These are phyloP conservation scores for Coryphaenoides rupestris DNA, from an alignment of 2,113 vertebrate species.

Conservation along the genomic window DNA sequence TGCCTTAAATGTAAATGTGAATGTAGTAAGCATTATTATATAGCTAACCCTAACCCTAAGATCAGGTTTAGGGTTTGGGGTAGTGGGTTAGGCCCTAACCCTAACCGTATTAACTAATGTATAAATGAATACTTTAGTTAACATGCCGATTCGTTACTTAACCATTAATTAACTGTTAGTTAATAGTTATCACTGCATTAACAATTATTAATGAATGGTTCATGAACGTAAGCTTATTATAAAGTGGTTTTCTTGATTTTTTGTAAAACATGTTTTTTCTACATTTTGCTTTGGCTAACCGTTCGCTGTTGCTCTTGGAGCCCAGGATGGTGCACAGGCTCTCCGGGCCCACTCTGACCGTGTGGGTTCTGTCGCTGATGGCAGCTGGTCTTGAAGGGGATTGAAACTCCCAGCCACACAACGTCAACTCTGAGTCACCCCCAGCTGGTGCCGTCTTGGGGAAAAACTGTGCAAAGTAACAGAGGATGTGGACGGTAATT, in stretches of 20 bases:
- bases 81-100: too few relatives aligned
- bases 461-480: conserved; percentile 75
- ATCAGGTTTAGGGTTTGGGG: too few relatives aligned
- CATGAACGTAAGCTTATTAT: too few relatives aligned
- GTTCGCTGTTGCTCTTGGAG: conserved; percentile 55
- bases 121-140: too few relatives aligned
- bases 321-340: conserved; percentile 69
- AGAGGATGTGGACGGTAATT: background rate
- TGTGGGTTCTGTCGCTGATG: conserved; percentile 50
- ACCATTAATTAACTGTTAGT: background rate
- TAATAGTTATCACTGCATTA: too few relatives aligned
- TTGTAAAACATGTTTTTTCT: background rate
- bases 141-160: background rate
- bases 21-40: too few relatives aligned
- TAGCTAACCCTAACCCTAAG: too few relatives aligned
- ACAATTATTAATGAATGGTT: too few relatives aligned
- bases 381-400: conserved; percentile 29
- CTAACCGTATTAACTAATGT: too few relatives aligned
- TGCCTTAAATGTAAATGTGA: too few relatives aligned
- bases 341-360: conserved; percentile 70
- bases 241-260: too few relatives aligned
- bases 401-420: conserved; percentile 86
- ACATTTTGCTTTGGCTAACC: conserved; percentile 58
- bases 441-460: conserved; percentile 75
- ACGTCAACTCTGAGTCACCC: conserved; percentile 77